phyloP scores from a whole-genome alignment of 2,888 invertebrate genomes.

The Antitype chi region DNA sequence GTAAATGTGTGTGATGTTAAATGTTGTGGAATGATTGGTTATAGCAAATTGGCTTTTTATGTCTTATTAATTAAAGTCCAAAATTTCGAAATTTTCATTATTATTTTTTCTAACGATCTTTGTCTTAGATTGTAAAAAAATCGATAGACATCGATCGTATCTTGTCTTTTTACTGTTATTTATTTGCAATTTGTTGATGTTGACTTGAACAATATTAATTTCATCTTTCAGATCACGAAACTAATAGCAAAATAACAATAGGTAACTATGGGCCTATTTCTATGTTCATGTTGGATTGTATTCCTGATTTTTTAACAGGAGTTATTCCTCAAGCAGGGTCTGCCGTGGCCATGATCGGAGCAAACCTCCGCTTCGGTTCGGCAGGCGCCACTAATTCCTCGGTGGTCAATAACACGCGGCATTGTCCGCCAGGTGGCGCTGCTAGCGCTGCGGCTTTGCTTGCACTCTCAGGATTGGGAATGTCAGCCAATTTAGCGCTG shows the following conservation, averaged over 20 bases:
- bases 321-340: conserved; percentile 88
- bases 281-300: conserved; percentile 55
- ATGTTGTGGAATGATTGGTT: conserved; percentile 53
- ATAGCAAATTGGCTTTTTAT: conserved; percentile 54
- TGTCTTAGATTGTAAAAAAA: conserved; percentile 46
- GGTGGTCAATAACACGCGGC: conserved; percentile 93
- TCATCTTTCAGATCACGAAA: conserved; percentile 70
- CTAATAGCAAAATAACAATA: conserved; percentile 69
- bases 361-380: conserved; percentile 93
- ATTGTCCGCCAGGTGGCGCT: conserved; percentile 95
- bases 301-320: conserved; percentile 55
- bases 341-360: conserved; percentile 95
- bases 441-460: conserved; percentile 95
- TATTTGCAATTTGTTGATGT: conserved; percentile 62
- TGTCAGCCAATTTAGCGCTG: conserved; percentile 95
- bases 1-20: conserved; percentile 39
- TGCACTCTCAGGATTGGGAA: conserved; percentile 94
- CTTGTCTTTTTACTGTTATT: conserved; percentile 53
- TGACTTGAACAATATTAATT: conserved; percentile 63
- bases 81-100: conserved; percentile 43
- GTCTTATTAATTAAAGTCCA: conserved; percentile 19
- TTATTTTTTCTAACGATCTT: conserved; percentile 31
- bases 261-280: conserved; percentile 64
- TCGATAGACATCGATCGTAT: conserved; percentile 43
- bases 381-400: conserved; percentile 92